phyloP scores from a whole-genome alignment of 1,140 invertebrate genomes.

The Coelopa frigida region DNA sequence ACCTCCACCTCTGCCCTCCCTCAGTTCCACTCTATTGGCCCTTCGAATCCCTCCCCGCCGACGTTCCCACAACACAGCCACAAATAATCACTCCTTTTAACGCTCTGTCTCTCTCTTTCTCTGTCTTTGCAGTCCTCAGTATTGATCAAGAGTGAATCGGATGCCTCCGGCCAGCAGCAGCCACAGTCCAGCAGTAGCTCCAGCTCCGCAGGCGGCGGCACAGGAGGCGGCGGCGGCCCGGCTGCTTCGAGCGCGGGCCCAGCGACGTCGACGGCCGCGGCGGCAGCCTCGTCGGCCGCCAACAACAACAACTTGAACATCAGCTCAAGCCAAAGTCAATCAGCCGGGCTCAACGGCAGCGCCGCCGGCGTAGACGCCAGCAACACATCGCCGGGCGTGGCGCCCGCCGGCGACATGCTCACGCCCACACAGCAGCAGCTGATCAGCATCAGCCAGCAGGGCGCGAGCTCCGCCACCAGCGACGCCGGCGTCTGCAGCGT shows the following conservation, averaged over 20 bases:
- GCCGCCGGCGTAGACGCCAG: slow-evolving; percentile 9
- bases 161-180: slow-evolving; percentile 21
- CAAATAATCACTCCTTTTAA: neutral
- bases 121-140: slow-evolving; percentile 34
- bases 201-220: slow-evolving; percentile 28
- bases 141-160: slow-evolving; percentile 33
- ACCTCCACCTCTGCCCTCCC: no score
- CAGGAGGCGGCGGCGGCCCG: slow-evolving; percentile 35
- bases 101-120: slow-evolving; percentile 2
- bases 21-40: slow-evolving; percentile 8
- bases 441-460: slow-evolving; percentile 20
- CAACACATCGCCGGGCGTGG: slow-evolving; percentile 4
- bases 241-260: slow-evolving; percentile 35
- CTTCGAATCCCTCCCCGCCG: slow-evolving; percentile 4
- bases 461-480: slow-evolving; percentile 7
- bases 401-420: slow-evolving; percentile 4
- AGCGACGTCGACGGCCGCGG: slow-evolving; percentile 28
- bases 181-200: slow-evolving; percentile 10
- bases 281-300: neutral
- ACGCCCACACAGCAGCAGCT: slow-evolving; percentile 9
- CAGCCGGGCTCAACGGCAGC: slow-evolving; percentile 1
- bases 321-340: slow-evolving; percentile 4
- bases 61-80: neutral
- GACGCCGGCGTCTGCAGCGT: slow-evolving; percentile 24
- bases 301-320: neutral